Evolutionary conservation across 2,888 invertebrate genomes (phyloP).

Genomic region (Choreutis nemorana): DNA sequence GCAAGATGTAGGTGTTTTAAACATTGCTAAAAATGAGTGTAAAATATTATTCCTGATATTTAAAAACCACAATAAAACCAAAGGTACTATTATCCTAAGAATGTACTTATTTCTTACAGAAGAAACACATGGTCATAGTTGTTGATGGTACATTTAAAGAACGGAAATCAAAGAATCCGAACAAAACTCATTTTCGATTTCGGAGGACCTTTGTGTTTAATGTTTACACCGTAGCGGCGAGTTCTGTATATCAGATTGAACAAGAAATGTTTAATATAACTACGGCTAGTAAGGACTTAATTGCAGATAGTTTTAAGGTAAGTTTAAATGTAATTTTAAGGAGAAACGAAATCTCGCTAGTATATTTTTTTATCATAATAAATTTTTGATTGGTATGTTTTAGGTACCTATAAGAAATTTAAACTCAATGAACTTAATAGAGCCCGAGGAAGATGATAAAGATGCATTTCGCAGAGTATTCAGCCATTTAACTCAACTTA

Average conservation of each 20-base stretch:
- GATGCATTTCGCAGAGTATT: conserved; percentile 32
- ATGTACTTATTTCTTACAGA: conserved; percentile 21
- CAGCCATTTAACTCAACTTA: conserved; percentile 33
- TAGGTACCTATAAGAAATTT: conserved; percentile 32
- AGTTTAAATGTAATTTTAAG: background rate
- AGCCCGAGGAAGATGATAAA: conserved; percentile 30
- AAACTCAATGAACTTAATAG: conserved; percentile 26
- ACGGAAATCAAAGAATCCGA: conserved; percentile 2
- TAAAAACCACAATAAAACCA: too few species aligned
- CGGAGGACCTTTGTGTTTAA: conserved; percentile 36
- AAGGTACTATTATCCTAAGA: too few species aligned
- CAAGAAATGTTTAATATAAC: conserved; percentile 33
- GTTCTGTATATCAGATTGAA: conserved; percentile 21
- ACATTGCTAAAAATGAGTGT: too few species aligned
- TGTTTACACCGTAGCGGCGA: conserved; percentile 8
- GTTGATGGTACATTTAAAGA: conserved; percentile 42
- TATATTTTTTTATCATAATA: background rate
- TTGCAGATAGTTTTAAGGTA: conserved; percentile 35
- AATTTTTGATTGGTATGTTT: conserved; percentile 10
- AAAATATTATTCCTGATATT: too few species aligned
- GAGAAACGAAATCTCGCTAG: background rate
- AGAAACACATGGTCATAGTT: conserved; percentile 21
- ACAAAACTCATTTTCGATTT: conserved; percentile 22
- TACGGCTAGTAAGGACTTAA: conserved; percentile 23
- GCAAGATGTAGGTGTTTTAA: conserved; percentile 36